phyloP scores from a whole-genome alignment of 2,888 invertebrate genomes.

The Emmelina monodactyla region DNA sequence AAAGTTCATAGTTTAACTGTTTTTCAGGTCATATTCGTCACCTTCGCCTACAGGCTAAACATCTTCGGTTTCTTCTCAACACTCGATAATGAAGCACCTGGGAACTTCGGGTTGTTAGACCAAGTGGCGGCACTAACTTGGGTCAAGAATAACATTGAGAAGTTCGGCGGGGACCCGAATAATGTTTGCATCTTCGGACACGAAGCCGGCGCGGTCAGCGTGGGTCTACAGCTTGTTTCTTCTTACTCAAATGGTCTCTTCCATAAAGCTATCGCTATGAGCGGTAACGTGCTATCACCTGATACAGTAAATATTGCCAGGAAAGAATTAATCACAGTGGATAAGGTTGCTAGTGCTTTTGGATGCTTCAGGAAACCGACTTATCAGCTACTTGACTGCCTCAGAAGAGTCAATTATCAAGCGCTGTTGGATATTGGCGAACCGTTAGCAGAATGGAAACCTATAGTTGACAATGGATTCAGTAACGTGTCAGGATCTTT shows the following conservation, averaged over 20 bases:
- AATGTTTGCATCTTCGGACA: constrained; percentile 83
- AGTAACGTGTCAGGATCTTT: constrained; percentile 73
- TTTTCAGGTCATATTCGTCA: constrained; percentile 75
- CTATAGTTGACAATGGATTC: constrained; percentile 75
- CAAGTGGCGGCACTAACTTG: constrained; percentile 82
- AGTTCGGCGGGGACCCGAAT: constrained; percentile 77
- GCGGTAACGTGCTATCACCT: constrained; percentile 74
- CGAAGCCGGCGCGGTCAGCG: constrained; percentile 80
- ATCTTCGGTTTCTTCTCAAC: constrained; percentile 87
- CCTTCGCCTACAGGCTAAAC: constrained; percentile 80
- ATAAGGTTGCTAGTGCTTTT: constrained; percentile 71
- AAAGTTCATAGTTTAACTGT: no score
- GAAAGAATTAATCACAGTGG: constrained; percentile 68
- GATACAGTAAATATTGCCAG: constrained; percentile 69
- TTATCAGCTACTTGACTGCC: constrained; percentile 71
- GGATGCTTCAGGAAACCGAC: constrained; percentile 75
- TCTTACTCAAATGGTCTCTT: constrained; percentile 74
- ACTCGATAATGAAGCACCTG: constrained; percentile 77
- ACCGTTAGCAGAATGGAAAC: constrained; percentile 73
- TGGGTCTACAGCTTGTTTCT: constrained; percentile 77
- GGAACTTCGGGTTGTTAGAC: constrained; percentile 83
- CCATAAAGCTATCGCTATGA: constrained; percentile 81
- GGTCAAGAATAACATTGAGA: constrained; percentile 77
- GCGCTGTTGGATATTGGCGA: constrained; percentile 70
- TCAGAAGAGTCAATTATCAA: constrained; percentile 68